phyloP scores from a whole-genome alignment of 1,140 invertebrate species.

The Bombyx mandarina region DNA sequence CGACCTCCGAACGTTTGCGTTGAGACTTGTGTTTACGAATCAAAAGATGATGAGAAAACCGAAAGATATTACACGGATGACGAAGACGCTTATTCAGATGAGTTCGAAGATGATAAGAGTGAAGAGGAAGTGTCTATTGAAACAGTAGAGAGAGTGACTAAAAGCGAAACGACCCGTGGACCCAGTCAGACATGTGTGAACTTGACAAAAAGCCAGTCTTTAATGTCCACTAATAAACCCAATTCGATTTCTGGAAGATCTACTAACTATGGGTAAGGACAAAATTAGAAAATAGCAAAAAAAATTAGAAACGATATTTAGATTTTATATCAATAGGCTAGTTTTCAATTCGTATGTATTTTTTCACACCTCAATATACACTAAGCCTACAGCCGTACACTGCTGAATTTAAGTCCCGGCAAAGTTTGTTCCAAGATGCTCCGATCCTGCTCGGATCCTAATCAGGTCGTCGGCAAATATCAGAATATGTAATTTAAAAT shows the following conservation, averaged over 20 bases:
- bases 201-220: conserved; percentile 47
- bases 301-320: no score
- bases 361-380: no score
- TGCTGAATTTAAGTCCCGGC: no score
- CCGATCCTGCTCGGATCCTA: no score
- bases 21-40: conserved; percentile 50
- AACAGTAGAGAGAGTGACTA: conserved; percentile 13
- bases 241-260: conserved; percentile 40
- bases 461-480: no score
- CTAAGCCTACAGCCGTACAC: no score
- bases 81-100: conserved; percentile 57
- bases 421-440: no score
- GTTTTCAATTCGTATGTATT: no score
- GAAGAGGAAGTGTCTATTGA: conserved; percentile 24
- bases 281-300: no score
- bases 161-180: conserved; percentile 17
- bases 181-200: conserved; percentile 28
- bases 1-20: conserved; percentile 54
- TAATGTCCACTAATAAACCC: conserved; percentile 35
- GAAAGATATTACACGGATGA: conserved; percentile 20
- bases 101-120: conserved; percentile 63
- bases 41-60: conserved; percentile 33
- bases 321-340: no score
- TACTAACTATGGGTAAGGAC: conserved; percentile 44
- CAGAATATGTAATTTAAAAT: no score